Percentiles rank a stretch among this genome's conserved stretches.
Evolutionary conservation across 2,797 vertebrate genomes (phyloP).

Genomic region (Selene dorsalis): DNA sequence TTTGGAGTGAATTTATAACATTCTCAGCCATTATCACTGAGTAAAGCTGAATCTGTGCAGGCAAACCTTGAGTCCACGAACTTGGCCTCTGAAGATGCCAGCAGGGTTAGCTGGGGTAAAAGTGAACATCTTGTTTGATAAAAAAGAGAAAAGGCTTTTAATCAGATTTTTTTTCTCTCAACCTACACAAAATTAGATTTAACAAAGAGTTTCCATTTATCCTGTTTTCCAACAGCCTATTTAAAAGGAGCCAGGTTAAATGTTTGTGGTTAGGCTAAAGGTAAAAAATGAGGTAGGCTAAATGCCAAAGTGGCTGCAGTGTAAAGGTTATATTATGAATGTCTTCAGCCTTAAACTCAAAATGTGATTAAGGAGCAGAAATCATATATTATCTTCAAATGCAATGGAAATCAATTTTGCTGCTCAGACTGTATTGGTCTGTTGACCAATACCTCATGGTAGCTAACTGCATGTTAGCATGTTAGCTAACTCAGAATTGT

Average conservation of each 20-base stretch:
- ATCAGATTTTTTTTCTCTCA: not conserved
- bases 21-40: constrained; percentile 29
- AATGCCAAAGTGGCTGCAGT: not conserved
- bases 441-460: too few species aligned
- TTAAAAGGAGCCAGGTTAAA: not conserved
- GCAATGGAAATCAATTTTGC: not conserved
- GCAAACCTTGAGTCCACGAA: constrained; percentile 11
- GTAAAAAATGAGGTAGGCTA: not conserved
- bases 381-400: not conserved
- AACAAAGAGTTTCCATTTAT: not conserved
- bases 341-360: not conserved
- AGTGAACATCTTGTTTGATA: not conserved
- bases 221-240: not conserved
- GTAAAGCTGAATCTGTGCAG: not conserved
- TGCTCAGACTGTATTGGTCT: not conserved
- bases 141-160: not conserved
- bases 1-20: constrained; percentile 9
- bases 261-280: not conserved
- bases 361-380: not conserved
- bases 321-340: not conserved
- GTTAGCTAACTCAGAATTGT: too few species aligned
- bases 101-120: not conserved
- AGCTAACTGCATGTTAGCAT: too few species aligned
- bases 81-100: not conserved
- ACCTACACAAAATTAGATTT: not conserved